Evolutionary conservation across 2,888 invertebrate genomes (phyloP), one percentile per base, ranked within the genome.

Genomic region (Agrenia bidenticulata): DNA sequence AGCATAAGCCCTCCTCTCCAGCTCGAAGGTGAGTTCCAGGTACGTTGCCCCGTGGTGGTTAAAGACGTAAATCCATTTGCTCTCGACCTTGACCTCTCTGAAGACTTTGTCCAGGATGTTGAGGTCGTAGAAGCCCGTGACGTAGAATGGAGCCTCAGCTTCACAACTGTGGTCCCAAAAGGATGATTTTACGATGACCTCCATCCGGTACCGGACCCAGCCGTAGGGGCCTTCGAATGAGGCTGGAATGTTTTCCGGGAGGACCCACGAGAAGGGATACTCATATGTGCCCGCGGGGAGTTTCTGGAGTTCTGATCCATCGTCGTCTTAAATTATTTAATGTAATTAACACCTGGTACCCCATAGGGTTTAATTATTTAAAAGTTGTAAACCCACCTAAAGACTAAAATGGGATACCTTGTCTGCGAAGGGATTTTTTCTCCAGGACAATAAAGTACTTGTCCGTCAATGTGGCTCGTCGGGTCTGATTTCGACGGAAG

Each of bases 151-250:
- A 2, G 57, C 39, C 26, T 57, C 57, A 2, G 41, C 57, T 19
- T 57, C 57, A 23, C 57, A 57, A 5, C 57, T 17, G 24, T 57
- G 41, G 24, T 57, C 57, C 57, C 57, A 57, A 24, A 57, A 57
- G 2, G 57, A 57, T 7, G 21, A 19, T 4, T 27, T 17, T 17
- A 57, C 42, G 39, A 57, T 41, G 19, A 57, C 42, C 21, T 57
- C 57, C 7, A 41, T 37, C 19, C 57, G 17, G 21, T 57, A 57
- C 41, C 41, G 21, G 9, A 41, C 26, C 57, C 57, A 57, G 17
- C 57, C 57, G 24, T 19, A 57, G 23, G 57, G 57, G 5, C 57
- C 57, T 57, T 57, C 57, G 21, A 57, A 57, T 2, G 57, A 57
- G 11, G 41, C 41, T 37, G 57, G 57, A 21, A 57, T 39, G 23